A percentile compares a stretch with the other conserved stretches of the same genome.
These are phyloP conservation scores for Merodon equestris DNA, from an alignment of 2,888 invertebrate species.

Conservation along the genomic window DNA sequence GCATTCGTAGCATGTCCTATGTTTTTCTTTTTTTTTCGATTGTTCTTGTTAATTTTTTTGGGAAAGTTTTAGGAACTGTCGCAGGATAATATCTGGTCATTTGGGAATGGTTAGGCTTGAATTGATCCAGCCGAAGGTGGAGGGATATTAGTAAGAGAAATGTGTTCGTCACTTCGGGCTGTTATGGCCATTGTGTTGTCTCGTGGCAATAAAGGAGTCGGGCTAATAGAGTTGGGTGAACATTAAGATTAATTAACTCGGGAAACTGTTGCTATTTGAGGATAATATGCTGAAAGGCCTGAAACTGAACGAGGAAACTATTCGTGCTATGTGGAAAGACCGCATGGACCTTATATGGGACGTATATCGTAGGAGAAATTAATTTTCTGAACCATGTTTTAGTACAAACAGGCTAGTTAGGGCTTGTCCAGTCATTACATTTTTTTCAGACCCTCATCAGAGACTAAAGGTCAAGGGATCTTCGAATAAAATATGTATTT, in stretches of 20 bases:
- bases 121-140: neutral
- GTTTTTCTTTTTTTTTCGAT: conserved; percentile 8
- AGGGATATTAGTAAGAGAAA: conserved; percentile 45
- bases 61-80: conserved; percentile 20
- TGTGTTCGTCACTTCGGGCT: conserved; percentile 54
- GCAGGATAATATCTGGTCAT: conserved; percentile 42
- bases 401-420: too few relatives aligned
- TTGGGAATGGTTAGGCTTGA: conserved; percentile 28
- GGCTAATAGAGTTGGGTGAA: conserved; percentile 19
- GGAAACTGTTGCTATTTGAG: neutral
- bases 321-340: too few relatives aligned
- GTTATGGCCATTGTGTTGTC: conserved; percentile 45
- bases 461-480: too few relatives aligned
- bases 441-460: too few relatives aligned
- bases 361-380: too few relatives aligned
- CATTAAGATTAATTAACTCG: conserved; percentile 1
- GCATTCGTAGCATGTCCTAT: conserved; percentile 24
- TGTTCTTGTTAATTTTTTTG: neutral
- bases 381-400: too few relatives aligned
- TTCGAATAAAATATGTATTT: too few relatives aligned
- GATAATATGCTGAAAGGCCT: too few relatives aligned
- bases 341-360: too few relatives aligned
- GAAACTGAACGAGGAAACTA: too few relatives aligned
- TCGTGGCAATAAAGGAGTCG: conserved; percentile 31
- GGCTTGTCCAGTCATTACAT: too few relatives aligned